These are phyloP conservation scores for Butorides virescens DNA, from an alignment of 2,113 vertebrate genomes.

Conservation along the genomic window DNA sequence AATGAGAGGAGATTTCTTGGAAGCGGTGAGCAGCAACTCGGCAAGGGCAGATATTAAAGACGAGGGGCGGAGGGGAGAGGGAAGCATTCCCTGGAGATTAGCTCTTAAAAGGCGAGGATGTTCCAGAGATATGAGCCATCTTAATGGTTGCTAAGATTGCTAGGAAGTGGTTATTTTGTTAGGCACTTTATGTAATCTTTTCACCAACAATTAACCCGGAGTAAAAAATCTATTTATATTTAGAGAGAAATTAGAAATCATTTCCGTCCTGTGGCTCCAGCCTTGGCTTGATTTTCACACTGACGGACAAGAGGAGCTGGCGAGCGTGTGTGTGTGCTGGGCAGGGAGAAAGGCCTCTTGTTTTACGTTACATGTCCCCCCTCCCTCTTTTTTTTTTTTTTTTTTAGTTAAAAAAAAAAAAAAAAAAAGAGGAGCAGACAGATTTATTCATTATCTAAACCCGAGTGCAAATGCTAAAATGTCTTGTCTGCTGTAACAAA, in stretches of 20 bases:
- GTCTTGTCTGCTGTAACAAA: neutral
- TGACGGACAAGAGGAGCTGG: constrained; percentile 25
- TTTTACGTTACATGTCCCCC: neutral
- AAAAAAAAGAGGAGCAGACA: neutral
- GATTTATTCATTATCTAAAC: constrained; percentile 6
- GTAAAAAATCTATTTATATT: constrained; percentile 56
- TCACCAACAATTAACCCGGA: constrained; percentile 54
- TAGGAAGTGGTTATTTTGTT: constrained; percentile 66
- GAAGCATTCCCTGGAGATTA: constrained; percentile 32
- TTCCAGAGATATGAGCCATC: constrained; percentile 11
- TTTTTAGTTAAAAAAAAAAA: neutral
- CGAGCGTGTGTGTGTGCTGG: neutral
- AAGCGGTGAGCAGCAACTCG: constrained; percentile 6
- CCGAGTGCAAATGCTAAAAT: neutral
- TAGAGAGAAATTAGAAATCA: constrained; percentile 60
- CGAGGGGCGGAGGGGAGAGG: neutral
- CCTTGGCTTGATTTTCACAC: constrained; percentile 33
- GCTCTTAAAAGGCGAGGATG: constrained; percentile 32
- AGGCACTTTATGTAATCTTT: constrained; percentile 41
- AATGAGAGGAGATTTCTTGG: constrained; percentile 24
- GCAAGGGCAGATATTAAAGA: neutral
- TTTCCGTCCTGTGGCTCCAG: constrained; percentile 42
- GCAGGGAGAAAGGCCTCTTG: constrained; percentile 9
- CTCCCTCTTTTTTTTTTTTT: accelerated
- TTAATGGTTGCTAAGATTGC: constrained; percentile 37